Conservation (phyloP, 1,140 invertebrate genomes). For the Sitophilus oryzae region DNA sequence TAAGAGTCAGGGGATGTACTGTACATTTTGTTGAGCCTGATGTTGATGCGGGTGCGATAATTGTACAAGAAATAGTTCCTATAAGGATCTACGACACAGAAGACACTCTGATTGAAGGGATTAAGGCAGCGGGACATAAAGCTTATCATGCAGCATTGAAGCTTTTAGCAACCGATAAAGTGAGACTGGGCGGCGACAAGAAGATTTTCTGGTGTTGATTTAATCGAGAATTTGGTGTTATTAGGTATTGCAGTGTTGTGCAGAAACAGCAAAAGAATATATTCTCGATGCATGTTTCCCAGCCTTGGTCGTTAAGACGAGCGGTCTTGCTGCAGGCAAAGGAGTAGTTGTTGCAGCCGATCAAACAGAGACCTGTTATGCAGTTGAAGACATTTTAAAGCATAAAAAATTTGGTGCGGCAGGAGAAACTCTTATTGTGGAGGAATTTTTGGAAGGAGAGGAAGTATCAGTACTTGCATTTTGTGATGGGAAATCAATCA, state of each 20-base stretch:
- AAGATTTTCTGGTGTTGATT: constrained; percentile 39
- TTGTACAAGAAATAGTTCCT: constrained; percentile 82
- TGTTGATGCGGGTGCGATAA: constrained; percentile 90
- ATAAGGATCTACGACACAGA: constrained; percentile 72
- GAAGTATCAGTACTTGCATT: constrained; percentile 93
- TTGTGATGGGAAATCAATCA: constrained; percentile 77
- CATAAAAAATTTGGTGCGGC: constrained; percentile 74
- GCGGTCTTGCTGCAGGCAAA: constrained; percentile 92
- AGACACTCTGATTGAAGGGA: constrained; percentile 69
- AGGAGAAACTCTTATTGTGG: constrained; percentile 77
- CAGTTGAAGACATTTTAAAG: constrained; percentile 74
- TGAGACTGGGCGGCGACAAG: constrained; percentile 51
- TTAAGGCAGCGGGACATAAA: constrained; percentile 78
- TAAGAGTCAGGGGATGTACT: constrained; percentile 81
- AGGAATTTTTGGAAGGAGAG: constrained; percentile 86
- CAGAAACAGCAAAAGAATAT: too few relatives aligned
- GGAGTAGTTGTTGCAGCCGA: constrained; percentile 83
- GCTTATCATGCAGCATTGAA: constrained; percentile 82
- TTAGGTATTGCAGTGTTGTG: too few relatives aligned
- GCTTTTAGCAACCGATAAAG: constrained; percentile 64
- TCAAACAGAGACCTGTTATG: constrained; percentile 70
- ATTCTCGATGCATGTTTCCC: constrained; percentile 60
- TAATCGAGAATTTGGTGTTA: too few relatives aligned
- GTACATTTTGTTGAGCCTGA: constrained; percentile 95
- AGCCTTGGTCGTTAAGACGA: constrained; percentile 88